Conservation (phyloP, 2,797 vertebrate species). For the Ceryle rudis region DNA sequence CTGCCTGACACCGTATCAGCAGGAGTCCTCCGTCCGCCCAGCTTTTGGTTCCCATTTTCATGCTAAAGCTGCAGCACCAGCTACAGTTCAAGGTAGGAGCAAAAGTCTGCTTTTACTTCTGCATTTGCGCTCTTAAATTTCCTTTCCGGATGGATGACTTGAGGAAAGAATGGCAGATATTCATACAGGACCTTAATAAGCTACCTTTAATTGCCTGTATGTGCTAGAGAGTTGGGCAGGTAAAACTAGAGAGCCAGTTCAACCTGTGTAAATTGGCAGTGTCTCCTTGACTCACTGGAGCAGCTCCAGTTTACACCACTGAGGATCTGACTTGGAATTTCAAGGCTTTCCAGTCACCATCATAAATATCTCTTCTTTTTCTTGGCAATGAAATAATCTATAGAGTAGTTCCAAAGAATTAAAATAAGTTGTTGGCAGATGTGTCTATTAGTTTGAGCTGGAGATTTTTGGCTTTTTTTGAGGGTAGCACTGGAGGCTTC, state of each 20-base stretch:
- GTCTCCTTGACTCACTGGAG: not conserved
- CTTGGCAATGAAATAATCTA: conserved; percentile 46
- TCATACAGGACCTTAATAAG: not conserved
- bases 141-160: not conserved
- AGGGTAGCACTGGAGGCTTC: not conserved
- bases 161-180: not conserved
- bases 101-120: not conserved
- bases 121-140: not conserved
- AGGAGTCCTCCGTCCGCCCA: not conserved
- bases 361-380: conserved; percentile 65
- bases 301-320: not conserved
- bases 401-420: conserved; percentile 27
- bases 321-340: conserved; percentile 32
- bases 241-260: not conserved
- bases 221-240: not conserved
- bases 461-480: conserved; percentile 5
- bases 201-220: not conserved
- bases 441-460: conserved; percentile 54
- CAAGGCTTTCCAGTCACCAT: conserved; percentile 39
- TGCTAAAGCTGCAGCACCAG: not conserved
- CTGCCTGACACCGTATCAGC: accelerated
- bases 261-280: conserved; percentile 26
- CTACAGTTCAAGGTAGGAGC: not conserved
- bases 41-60: not conserved
- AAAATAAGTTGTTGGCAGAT: conserved; percentile 63